Evolutionary conservation across 2,797 vertebrate species (phyloP), one percentile per base, ranked within the genome.

Genomic region (Bucorvus abyssinicus): DNA sequence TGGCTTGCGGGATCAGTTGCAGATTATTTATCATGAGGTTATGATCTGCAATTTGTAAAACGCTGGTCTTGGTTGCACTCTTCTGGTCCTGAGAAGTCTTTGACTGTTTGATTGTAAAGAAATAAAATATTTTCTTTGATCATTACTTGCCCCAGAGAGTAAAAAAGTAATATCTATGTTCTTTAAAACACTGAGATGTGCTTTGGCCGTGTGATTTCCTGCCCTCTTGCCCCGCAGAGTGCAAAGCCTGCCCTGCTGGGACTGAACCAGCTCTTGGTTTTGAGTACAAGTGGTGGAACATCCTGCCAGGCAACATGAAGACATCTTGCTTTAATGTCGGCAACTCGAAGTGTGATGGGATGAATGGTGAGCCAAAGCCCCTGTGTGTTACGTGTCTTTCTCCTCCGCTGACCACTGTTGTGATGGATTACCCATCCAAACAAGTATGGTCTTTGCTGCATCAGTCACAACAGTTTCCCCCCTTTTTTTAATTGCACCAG

Each of bases 201-300:
- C 9, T 84, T 84, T 69, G 75, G 7, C 29, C 2, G 0, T 87
- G 29, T 71, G 29, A 84, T 68, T 77, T 61, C 38, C 30, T 44
- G 3, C 20, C 19, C 8, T 95, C 23, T 95, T 11, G n/a, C 40
- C 49, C 64, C 18, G 11, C 79, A 99, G 99, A 98, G 3, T 99
- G 99, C 95, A 96, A 97, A 96, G 86, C 90, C 10, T 99, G 99
- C 88, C 99, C 99, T 49, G 99, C 99, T n/a, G 99, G 99, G 67
- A 99, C 99, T 0, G 99, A 99, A 92, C 99, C 99, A 45, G 97
- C 96, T 4, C 97, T 99, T 49, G 99, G 98, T 13, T 99, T 99
- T 92, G 99, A 99, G 91, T 99, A 99, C 94, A 99, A 99, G 97
- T 99, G 99, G 99, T 99, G 99, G 99, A 99, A 99, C 68, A 96